Base-by-base conservation (phyloP, 2,888 invertebrate species). In the Cordilura impudica region DNA sequence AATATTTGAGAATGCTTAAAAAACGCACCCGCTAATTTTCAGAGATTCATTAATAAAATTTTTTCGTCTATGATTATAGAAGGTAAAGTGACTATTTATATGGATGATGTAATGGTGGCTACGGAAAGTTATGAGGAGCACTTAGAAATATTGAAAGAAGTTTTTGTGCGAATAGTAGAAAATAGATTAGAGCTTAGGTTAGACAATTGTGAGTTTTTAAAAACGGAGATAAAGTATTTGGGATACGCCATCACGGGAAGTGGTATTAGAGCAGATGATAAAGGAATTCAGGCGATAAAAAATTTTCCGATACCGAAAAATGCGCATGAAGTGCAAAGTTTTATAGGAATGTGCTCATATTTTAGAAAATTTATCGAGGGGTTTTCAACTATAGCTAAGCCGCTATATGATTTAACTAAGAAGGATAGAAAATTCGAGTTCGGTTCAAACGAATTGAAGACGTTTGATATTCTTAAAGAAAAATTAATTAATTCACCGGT, bases 81-180 rank as follows among this genome's bases (percentile, higher is more conserved):
- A 8, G 77, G 43, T 6, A 74, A 74, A 31, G 21, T 81, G 5
- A 63, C 26, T 3, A 74, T 81, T n/a, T 79, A 81, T 31, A 31
- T 79, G 8, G 81, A 81, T 10, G 78, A 79, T n/a, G 76, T 81
- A 51, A 58, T 77, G 70, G 39, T 81, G 23, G 79, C 79, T 0
- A 70, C 73, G 0, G 63, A 56, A 7, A 56, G 39, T 14, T 18
- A 63, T 3, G 35, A 51, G 0, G 77, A 81, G n/a, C 74, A 77
- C 49, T 39, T 74, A 18, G 18, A 7, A 7, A 58, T 72, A 43
- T 60, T 76, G 29, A 2, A 43, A n/a, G 69, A 71, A 14, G 79
- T 79, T 19, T 66, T 79, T 5, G 10, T 16, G 26, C 60, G 61
- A n/a, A 8, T 78, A 6, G 51, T 70, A 12, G 26, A 14, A 4